phyloP scores from a whole-genome alignment of 2,113 vertebrate genomes.

The Mohoua ochrocephala region DNA sequence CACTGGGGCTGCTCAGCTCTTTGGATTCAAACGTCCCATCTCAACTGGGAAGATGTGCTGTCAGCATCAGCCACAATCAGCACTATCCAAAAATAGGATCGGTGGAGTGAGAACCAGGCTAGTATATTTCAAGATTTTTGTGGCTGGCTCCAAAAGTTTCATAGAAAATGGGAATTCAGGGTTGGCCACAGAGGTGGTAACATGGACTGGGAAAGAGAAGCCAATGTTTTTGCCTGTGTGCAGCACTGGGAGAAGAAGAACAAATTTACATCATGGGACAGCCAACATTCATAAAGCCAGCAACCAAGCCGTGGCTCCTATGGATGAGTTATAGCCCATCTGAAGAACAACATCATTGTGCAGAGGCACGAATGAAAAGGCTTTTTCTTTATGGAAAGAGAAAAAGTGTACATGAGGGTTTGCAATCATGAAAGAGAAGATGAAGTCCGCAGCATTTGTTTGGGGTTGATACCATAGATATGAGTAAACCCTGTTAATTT shows the following conservation, averaged over 20 bases:
- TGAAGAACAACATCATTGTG: background rate
- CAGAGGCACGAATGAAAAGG: background rate
- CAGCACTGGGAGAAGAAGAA: background rate
- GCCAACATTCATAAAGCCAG: background rate
- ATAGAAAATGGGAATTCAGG: background rate
- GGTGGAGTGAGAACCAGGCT: background rate
- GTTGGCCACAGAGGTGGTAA: background rate
- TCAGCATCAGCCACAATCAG: background rate
- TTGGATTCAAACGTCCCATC: background rate
- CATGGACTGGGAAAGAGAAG: background rate
- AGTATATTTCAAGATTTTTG: background rate
- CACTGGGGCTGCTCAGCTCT: background rate
- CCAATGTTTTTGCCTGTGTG: background rate
- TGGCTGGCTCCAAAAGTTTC: background rate
- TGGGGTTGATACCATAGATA: background rate
- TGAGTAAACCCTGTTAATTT: background rate
- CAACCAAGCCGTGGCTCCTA: background rate
- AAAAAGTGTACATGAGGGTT: background rate
- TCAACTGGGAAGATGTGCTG: background rate
- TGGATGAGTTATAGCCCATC: background rate
- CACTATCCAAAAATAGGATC: background rate
- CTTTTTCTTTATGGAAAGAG: background rate
- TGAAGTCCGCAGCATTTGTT: background rate
- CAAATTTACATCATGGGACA: background rate
- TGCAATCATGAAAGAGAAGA: background rate